These are phyloP conservation scores for Cryptomyrus ogoouensis DNA, from an alignment of 2,113 vertebrate species.

Conservation along the genomic window DNA sequence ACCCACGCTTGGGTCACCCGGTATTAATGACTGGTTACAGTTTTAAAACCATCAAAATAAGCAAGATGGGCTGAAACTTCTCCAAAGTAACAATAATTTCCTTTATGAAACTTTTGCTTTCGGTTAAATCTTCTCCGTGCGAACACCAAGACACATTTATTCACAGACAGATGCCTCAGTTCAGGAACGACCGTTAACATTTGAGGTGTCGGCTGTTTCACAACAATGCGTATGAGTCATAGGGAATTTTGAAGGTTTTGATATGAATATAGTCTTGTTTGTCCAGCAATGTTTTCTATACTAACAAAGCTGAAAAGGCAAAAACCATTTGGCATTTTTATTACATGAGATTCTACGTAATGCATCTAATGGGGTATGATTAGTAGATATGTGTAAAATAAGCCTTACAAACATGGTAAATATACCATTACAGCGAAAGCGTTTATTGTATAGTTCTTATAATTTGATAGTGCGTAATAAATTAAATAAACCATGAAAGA, in stretches of 20 bases:
- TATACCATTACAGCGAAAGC: neutral
- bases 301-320: neutral
- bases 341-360: neutral
- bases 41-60: conserved; percentile 4
- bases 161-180: conserved; percentile 10
- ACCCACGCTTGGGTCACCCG: neutral
- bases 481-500: neutral
- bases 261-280: neutral
- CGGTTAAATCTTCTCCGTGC: neutral
- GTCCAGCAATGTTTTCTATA: neutral
- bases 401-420: neutral
- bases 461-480: neutral
- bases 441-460: neutral
- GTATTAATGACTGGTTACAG: neutral
- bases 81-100: neutral
- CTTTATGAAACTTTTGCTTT: conserved; percentile 14
- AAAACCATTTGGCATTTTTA: neutral
- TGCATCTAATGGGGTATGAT: neutral
- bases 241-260: neutral
- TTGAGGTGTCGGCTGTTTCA: neutral
- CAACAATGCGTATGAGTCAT: conserved; percentile 2
- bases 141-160: neutral
- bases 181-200: conserved; percentile 4
- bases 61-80: neutral
- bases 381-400: neutral